Base-by-base conservation (phyloP, 2,888 invertebrate genomes). In the Caenorhabditis parvicauda region DNA sequence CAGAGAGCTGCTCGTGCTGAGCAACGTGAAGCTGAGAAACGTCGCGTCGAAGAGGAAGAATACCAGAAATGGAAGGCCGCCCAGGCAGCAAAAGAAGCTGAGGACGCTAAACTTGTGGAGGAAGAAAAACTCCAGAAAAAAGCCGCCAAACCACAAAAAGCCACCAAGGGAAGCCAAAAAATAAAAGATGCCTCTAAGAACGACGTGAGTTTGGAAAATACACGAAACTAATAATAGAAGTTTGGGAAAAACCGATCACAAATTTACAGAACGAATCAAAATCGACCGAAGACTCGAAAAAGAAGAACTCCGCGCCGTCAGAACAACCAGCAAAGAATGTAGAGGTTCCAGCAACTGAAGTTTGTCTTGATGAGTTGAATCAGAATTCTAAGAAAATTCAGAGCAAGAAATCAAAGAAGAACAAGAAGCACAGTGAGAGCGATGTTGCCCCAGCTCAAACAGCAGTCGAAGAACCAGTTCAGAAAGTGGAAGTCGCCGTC, bases 1-100 rank as follows among this genome's bases (percentile, higher is more conserved):
- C 27, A 41, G 52, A 57, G 52, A 42, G 56, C 55, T 53, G 64
- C 59, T 21, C 44, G 47, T 27, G 56, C 56, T 41, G 59, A 27
- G 37, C 41, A 43, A n/a, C 49, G 52, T 42, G 59, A 63, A n/a
- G 63, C 63, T 6, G 54, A 63, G 49, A 63, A 63, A 35, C 55
- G 55, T 28, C 59, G 59, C 32, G 63, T 52, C n/a, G 53, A 59
- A 35, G 59, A 64, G 49, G 59, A 54, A 17, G 59, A 59, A 32
- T 51, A 64, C 43, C 47, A 53, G 35, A 53, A 39, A 59, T 59
- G 59, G 64, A 61, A 61, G 43, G 64, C 54, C 4, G 64, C 61
- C 57, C 56, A 62, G 27, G 59, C 56, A 25, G 53, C 53, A 22
- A 41, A 60, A 57, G 58, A 60, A 32, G 63, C 54, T 29, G 57